Evolutionary conservation across 2,888 invertebrate genomes (phyloP).

Genomic region (Megalurothrips usitatus): DNA sequence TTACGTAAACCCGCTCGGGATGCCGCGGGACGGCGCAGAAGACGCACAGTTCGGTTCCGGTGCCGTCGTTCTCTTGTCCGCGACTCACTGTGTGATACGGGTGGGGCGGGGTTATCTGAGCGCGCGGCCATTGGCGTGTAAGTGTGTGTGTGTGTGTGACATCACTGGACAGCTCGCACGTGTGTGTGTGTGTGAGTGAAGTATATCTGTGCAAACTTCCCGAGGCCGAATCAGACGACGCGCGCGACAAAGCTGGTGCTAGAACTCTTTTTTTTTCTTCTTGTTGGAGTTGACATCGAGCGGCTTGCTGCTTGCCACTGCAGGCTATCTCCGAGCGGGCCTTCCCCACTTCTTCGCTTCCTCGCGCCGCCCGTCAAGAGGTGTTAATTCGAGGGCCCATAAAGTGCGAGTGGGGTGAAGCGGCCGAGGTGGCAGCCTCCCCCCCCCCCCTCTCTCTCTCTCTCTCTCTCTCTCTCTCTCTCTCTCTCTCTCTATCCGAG

Average conservation of each 20-base stretch:
- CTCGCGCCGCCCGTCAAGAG: neutral
- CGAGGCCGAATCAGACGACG: neutral
- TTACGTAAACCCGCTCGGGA: no score
- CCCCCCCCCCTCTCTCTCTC: no score
- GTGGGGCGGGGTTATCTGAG: neutral
- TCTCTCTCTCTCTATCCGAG: no score
- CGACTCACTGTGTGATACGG: neutral
- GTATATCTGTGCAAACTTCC: neutral
- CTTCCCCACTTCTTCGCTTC: neutral
- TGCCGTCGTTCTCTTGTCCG: no score
- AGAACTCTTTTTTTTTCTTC: neutral
- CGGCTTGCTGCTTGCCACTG: neutral
- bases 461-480: no score
- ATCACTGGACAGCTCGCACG: neutral
- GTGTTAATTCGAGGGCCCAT: constrained; percentile 3
- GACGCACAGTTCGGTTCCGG: no score
- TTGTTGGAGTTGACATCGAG: neutral
- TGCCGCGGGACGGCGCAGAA: no score
- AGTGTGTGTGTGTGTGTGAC: neutral
- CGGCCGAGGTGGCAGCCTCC: no score
- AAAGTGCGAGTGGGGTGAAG: neutral
- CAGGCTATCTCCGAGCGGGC: neutral
- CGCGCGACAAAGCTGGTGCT: neutral
- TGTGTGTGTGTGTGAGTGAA: neutral
- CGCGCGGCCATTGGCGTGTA: neutral